phyloP scores from a whole-genome alignment of 1,140 invertebrate genomes.

The Stegodyphus dumicola region DNA sequence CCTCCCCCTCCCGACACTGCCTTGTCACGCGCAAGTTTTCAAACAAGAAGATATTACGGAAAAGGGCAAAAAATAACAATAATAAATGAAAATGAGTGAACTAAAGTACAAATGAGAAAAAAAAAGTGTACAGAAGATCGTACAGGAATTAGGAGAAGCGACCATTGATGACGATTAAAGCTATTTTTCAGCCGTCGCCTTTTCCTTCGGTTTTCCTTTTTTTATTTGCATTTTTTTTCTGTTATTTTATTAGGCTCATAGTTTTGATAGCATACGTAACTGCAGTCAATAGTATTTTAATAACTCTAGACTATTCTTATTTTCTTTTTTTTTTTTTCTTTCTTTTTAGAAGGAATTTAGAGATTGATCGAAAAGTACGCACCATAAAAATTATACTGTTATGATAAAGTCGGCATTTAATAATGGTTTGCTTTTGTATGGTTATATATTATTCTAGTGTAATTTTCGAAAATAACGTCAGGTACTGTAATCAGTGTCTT shows the following conservation, averaged over 20 bases:
- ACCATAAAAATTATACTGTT: too few relatives aligned
- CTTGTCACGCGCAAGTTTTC: conserved; percentile 53
- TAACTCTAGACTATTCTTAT: too few relatives aligned
- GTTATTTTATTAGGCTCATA: background rate
- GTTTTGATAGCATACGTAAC: conserved; percentile 35
- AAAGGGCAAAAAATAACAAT: conserved; percentile 56
- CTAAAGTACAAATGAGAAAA: conserved; percentile 10
- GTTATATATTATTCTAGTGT: too few relatives aligned
- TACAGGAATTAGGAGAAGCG: conserved; percentile 36
- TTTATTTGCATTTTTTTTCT: conserved; percentile 16
- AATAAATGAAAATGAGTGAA: conserved; percentile 54
- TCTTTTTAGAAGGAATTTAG: too few relatives aligned
- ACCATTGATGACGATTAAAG: conserved; percentile 51
- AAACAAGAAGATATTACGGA: conserved; percentile 50
- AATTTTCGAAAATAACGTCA: too few relatives aligned
- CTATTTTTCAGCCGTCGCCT: conserved; percentile 47
- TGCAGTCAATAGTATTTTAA: conserved; percentile 20
- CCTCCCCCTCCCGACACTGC: background rate
- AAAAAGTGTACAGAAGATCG: conserved; percentile 15
- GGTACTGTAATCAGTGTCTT: too few relatives aligned
- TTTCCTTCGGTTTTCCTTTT: conserved; percentile 25
- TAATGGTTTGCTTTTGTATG: too few relatives aligned
- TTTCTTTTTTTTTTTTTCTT: too few relatives aligned
- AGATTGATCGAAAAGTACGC: too few relatives aligned
- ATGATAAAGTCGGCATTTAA: too few relatives aligned